A percentile compares a stretch with the other conserved stretches of the same genome.
Conservation (phyloP, 2,888 invertebrate species). For the Adelphocoris suturalis region DNA sequence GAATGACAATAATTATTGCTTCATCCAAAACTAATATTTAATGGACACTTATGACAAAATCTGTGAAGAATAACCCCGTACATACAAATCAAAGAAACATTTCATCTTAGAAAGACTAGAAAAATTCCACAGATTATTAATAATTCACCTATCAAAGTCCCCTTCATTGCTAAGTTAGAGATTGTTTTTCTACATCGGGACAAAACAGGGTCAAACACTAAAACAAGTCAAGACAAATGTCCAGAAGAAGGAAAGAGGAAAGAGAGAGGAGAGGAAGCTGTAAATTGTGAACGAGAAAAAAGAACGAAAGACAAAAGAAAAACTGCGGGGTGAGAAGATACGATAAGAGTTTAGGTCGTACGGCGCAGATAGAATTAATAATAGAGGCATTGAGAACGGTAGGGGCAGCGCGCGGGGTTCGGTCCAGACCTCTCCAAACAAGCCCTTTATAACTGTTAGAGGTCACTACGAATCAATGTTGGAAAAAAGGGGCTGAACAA, state of each 20-base stretch:
- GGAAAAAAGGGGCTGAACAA: conserved; percentile 35
- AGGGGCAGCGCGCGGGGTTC: not conserved
- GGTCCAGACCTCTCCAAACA: conserved; percentile 66
- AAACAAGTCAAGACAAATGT: conserved; percentile 68
- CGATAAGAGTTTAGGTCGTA: conserved; percentile 59
- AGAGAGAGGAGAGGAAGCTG: conserved; percentile 53
- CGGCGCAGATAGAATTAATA: conserved; percentile 69
- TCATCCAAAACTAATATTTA: too few relatives aligned
- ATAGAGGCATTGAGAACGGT: conserved; percentile 33
- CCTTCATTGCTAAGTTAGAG: not conserved
- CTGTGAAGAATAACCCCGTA: too few relatives aligned
- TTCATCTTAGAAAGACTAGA: not conserved
- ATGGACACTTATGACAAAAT: too few relatives aligned
- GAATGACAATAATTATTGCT: too few relatives aligned
- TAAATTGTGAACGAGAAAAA: conserved; percentile 58
- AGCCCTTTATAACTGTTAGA: conserved; percentile 63
- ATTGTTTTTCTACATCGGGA: conserved; percentile 41
- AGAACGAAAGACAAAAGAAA: conserved; percentile 48
- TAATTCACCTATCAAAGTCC: not conserved
- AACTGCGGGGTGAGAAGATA: conserved; percentile 40
- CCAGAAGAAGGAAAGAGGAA: not conserved
- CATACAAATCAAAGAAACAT: too few relatives aligned
- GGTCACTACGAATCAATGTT: conserved; percentile 67
- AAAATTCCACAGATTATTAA: not conserved
- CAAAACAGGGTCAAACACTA: conserved; percentile 50